These are phyloP conservation scores for Bicyclus anynana DNA, from an alignment of 1,140 invertebrate genomes.

Conservation along the genomic window DNA sequence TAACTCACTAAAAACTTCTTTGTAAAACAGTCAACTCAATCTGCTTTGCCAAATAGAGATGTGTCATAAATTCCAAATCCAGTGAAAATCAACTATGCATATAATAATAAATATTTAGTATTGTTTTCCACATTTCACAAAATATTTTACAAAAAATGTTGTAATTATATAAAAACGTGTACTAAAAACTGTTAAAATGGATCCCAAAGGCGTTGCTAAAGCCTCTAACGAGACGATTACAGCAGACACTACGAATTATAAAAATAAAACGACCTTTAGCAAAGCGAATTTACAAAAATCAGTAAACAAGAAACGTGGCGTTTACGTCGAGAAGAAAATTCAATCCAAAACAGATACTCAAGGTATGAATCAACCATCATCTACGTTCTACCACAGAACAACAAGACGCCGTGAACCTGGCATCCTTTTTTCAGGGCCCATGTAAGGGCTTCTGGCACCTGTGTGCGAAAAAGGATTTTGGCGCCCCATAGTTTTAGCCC, in stretches of 20 bases:
- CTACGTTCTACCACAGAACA: no score
- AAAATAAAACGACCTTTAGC: conserved; percentile 28
- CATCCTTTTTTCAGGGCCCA: no score
- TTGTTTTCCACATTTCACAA: neutral
- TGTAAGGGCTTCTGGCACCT: no score
- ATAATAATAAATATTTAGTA: neutral
- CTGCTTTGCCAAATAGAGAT: no score
- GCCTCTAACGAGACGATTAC: conserved; percentile 38
- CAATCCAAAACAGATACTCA: neutral
- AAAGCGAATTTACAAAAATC: conserved; percentile 29
- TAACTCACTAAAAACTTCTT: no score
- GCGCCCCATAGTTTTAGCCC: no score
- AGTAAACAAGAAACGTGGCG: conserved; percentile 37
- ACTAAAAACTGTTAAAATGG: conserved; percentile 25
- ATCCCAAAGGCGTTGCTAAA: conserved; percentile 32
- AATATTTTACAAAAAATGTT: neutral
- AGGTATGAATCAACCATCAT: neutral
- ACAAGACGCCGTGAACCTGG: no score
- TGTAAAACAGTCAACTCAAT: no score
- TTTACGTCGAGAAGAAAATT: conserved; percentile 43
- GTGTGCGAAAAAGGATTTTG: no score
- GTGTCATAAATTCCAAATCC: no score
- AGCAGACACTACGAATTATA: conserved; percentile 18
- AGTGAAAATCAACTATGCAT: no score
- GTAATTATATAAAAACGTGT: no score